A percentile compares a stretch with the other conserved stretches of the same genome.
These are phyloP conservation scores for Thalassoma bifasciatum DNA, from an alignment of 2,113 vertebrate genomes.

Conservation along the genomic window DNA sequence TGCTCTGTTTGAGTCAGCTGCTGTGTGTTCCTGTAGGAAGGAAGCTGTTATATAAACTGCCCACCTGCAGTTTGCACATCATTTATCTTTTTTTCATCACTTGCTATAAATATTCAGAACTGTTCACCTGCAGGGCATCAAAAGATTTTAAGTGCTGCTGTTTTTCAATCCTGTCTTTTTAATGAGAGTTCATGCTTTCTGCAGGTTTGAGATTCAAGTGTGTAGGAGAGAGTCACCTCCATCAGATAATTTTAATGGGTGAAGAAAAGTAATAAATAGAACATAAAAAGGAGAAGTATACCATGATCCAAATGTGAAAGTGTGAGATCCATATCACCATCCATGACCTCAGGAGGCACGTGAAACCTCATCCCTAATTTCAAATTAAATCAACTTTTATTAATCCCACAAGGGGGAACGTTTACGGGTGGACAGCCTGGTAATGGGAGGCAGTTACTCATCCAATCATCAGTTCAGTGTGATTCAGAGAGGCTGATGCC, in stretches of 20 bases:
- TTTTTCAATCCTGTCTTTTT: neutral
- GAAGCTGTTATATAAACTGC: neutral
- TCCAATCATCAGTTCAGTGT: slow-evolving; percentile 43
- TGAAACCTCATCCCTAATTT: slow-evolving; percentile 61
- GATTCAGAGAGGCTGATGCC: slow-evolving; percentile 44
- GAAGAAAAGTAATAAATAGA: neutral
- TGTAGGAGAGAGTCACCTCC: neutral
- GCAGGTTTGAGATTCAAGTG: slow-evolving; percentile 2
- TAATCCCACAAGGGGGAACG: slow-evolving; percentile 60
- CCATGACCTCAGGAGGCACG: slow-evolving; percentile 27
- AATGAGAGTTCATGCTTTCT: slow-evolving; percentile 27
- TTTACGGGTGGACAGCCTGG: slow-evolving; percentile 56
- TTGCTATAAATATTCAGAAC: neutral
- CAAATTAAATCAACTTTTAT: slow-evolving; percentile 75
- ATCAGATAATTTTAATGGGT: neutral
- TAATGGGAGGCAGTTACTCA: slow-evolving; percentile 60
- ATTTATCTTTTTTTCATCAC: neutral
- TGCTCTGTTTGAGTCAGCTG: neutral
- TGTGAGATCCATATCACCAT: slow-evolving; percentile 33
- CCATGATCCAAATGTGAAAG: neutral
- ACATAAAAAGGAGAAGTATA: neutral
- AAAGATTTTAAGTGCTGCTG: neutral
- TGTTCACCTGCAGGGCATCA: neutral
- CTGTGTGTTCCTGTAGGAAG: neutral
- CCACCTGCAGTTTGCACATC: neutral